Evolutionary conservation across 2,113 vertebrate species (phyloP).

Genomic region (Podilymbus podiceps): DNA sequence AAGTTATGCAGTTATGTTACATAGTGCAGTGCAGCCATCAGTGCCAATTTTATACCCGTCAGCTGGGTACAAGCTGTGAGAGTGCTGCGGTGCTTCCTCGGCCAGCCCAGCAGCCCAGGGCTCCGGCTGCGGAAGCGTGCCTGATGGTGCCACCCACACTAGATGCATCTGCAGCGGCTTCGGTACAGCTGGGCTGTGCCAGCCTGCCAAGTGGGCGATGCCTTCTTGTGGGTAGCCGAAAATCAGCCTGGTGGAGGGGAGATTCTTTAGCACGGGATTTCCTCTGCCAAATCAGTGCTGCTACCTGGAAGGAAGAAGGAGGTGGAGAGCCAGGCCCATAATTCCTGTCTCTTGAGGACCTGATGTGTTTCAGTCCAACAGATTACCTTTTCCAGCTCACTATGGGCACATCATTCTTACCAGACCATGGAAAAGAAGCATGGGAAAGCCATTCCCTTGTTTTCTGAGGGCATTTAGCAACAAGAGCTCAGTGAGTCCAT

Average conservation of each 20-base stretch:
- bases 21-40: neutral
- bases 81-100: fast-evolving
- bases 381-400: neutral
- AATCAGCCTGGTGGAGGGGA: neutral
- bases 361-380: neutral
- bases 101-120: neutral
- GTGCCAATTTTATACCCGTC: neutral
- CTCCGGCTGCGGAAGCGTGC: neutral
- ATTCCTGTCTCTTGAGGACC: neutral
- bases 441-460: neutral
- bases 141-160: neutral
- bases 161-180: neutral
- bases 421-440: neutral
- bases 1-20: neutral
- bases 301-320: neutral
- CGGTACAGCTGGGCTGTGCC: neutral
- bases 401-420: neutral
- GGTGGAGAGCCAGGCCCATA: neutral
- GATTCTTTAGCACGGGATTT: neutral
- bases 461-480: neutral
- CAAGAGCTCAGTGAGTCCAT: neutral
- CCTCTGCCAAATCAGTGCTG: neutral
- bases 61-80: neutral
- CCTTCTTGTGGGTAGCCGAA: neutral
- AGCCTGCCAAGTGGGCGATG: neutral